These are phyloP conservation scores for Rhinichthys klamathensis DNA, from an alignment of 2,113 vertebrate species.

Conservation along the genomic window DNA sequence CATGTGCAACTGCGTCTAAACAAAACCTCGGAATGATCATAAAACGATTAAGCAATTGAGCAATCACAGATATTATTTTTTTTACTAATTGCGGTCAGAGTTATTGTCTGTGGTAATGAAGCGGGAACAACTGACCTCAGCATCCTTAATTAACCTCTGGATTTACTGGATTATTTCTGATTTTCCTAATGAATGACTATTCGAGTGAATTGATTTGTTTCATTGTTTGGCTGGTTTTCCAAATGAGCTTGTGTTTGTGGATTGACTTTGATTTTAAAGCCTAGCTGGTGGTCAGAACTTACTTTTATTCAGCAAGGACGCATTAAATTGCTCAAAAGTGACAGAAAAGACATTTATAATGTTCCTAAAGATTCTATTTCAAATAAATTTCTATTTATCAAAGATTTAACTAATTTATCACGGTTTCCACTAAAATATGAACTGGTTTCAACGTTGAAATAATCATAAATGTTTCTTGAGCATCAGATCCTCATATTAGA, in stretches of 20 bases:
- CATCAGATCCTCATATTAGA: neutral
- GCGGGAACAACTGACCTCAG: neutral
- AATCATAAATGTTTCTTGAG: neutral
- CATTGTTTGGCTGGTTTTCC: conserved; percentile 38
- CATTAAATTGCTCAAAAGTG: neutral
- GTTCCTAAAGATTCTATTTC: neutral
- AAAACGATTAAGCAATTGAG: neutral
- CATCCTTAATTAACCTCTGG: neutral
- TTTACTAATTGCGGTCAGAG: neutral
- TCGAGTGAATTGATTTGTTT: neutral
- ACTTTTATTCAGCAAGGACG: too few relatives aligned
- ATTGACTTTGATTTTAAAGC: neutral
- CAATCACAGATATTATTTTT: neutral
- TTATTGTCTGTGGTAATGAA: neutral
- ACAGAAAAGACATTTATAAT: too few relatives aligned
- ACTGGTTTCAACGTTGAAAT: neutral
- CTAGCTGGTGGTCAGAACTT: too few relatives aligned
- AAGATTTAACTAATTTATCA: neutral
- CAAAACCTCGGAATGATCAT: neutral
- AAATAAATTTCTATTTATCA: neutral
- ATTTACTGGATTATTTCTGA: neutral
- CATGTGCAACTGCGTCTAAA: neutral
- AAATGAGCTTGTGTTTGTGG: conserved; percentile 57
- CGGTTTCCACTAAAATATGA: neutral
- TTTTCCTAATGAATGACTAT: neutral